A percentile compares a stretch with the other conserved stretches of the same genome.
These are phyloP conservation scores for Prinia subflava DNA, from an alignment of 2,113 vertebrate species.

Conservation along the genomic window DNA sequence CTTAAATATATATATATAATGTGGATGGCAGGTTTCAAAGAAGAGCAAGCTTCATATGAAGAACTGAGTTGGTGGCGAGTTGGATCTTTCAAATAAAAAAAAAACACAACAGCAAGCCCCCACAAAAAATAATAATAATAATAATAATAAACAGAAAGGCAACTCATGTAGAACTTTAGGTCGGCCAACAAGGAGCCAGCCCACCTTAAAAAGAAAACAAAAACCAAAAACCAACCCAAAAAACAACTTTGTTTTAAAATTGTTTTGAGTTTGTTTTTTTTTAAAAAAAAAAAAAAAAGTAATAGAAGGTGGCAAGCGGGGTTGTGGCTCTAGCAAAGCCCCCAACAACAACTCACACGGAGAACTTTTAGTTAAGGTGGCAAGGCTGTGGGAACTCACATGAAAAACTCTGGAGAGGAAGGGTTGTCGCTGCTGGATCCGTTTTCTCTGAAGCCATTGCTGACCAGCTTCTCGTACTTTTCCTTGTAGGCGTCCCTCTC, in stretches of 20 bases:
- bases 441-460: slow-evolving; percentile 97
- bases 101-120: slow-evolving; percentile 50
- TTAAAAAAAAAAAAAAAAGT: neutral
- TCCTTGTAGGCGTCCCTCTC: slow-evolving; percentile 99
- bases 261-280: slow-evolving; percentile 1
- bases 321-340: slow-evolving; percentile 73
- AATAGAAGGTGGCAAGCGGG: slow-evolving; percentile 68
- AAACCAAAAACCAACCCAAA: neutral
- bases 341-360: slow-evolving; percentile 71
- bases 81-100: slow-evolving; percentile 49
- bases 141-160: slow-evolving; percentile 47
- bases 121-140: slow-evolving; percentile 20
- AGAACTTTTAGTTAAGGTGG: slow-evolving; percentile 72
- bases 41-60: slow-evolving; percentile 75
- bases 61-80: slow-evolving; percentile 72
- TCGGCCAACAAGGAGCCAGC: slow-evolving; percentile 55
- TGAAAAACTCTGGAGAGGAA: slow-evolving; percentile 99
- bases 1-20: slow-evolving; percentile 71
- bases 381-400: slow-evolving; percentile 88
- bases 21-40: slow-evolving; percentile 78
- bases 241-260: slow-evolving; percentile 41
- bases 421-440: slow-evolving; percentile 96
- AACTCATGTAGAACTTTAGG: slow-evolving; percentile 61
- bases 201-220: slow-evolving; percentile 48
- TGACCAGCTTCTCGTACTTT: slow-evolving; percentile 98